Base-by-base conservation (phyloP, 2,888 invertebrate species). In the Tipula confusa region DNA sequence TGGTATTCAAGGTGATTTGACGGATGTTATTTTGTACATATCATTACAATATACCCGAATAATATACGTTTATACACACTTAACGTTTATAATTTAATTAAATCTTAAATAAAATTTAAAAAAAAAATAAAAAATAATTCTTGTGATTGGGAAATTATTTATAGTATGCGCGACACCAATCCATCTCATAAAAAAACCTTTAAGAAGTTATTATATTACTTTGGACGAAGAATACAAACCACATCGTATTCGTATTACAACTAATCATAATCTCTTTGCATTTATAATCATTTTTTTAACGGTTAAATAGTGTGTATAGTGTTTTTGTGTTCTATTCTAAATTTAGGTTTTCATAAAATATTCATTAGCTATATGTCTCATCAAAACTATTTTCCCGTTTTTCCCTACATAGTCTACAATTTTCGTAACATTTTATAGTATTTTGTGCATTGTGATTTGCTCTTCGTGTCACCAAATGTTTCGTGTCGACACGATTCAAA, bases 211-310 rank as follows among this genome's bases (percentile, higher is more conserved):
- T n/a, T n/a, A n/a, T n/a, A n/a, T n/a, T n/a, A n/a, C n/a, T n/a
- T n/a, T n/a, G n/a, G 64, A 64, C 64, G 64, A 64, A 6, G 24
- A 64, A 64, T 9, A 6, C 9, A 64, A 64, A 64, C 64, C 64
- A 64, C 64, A 38, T 13, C 38, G 38, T 13, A 13, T 13, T 38
- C 38, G 38, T 38, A 38, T 38, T 38, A 38, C 38, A 38, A 38
- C 38, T 9, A 24, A 24, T 24, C 64, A 64, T 24, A 64, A 9
- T 64, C 64, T 64, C 24, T 24, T 64, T 64, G 64, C 64, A 64
- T 64, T 64, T 64, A 24, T 64, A 64, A 64, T 64, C 64, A 64
- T 24, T 64, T 64, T n/a, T n/a, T 64, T 64, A 64, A 64, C 64
- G 64, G 64, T 64, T 64, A 64, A 43, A n/a, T 43, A 15, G 36